A percentile compares a stretch with the other conserved stretches of the same genome.
These are phyloP conservation scores for Lasioglossum villosulum DNA, from an alignment of 2,888 invertebrate genomes.

Conservation along the genomic window DNA sequence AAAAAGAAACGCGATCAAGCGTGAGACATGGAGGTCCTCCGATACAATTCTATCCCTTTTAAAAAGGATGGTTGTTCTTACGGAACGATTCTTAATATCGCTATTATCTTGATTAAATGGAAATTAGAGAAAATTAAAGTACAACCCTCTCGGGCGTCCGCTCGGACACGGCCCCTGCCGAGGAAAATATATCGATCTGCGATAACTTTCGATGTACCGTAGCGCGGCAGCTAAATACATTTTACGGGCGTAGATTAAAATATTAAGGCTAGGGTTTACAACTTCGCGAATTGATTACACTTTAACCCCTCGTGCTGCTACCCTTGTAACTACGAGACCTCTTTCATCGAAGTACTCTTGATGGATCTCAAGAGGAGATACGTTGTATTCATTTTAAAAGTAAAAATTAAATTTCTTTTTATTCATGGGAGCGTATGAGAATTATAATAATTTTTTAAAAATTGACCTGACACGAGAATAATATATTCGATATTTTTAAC, in stretches of 20 bases:
- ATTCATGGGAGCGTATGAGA: not conserved
- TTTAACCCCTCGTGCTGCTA: not conserved
- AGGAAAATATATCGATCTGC: conserved; percentile 13
- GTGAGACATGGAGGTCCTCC: conserved; percentile 55
- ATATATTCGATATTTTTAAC: not conserved
- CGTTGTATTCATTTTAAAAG: not conserved
- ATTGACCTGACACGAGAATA: not conserved
- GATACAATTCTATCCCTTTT: conserved; percentile 49
- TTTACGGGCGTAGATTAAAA: not conserved
- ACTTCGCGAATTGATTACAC: not conserved
- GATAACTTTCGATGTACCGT: conserved; percentile 4
- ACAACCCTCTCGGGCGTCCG: not conserved
- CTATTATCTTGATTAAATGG: conserved; percentile 52
- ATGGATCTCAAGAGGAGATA: not conserved
- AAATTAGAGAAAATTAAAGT: conserved; percentile 29
- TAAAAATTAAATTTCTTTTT: not conserved
- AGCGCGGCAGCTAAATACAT: not conserved
- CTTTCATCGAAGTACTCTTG: not conserved
- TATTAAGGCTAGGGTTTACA: conserved; percentile 1
- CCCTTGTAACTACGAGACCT: not conserved
- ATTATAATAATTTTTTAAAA: not conserved
- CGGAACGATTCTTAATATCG: conserved; percentile 31
- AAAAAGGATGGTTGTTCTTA: conserved; percentile 7
- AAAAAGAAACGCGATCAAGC: conserved; percentile 65
- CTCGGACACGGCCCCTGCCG: conserved; percentile 16